A percentile compares a stretch with the other conserved stretches of the same genome.
phyloP scores from a whole-genome alignment of 2,888 invertebrate species.

The Aporophyla nigra region DNA sequence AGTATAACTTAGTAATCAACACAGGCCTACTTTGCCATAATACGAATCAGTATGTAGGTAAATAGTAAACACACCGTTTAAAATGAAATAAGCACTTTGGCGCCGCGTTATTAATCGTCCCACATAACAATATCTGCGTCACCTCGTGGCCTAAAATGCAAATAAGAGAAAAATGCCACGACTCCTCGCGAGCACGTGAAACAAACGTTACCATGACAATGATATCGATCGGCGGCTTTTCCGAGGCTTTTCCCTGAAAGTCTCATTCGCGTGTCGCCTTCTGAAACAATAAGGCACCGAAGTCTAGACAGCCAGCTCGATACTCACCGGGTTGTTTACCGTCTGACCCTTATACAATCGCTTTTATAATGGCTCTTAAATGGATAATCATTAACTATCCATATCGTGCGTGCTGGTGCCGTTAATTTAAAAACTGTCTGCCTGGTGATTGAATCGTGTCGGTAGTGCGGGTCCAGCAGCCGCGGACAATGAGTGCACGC shows the following conservation, averaged over 20 bases:
- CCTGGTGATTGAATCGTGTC: slow-evolving; percentile 73
- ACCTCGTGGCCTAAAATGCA: slow-evolving; percentile 88
- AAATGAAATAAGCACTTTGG: slow-evolving; percentile 43
- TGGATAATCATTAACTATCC: slow-evolving; percentile 59
- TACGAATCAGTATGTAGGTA: slow-evolving; percentile 7
- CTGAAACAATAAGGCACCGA: slow-evolving; percentile 85
- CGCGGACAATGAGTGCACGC: slow-evolving; percentile 87
- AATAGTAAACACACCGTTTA: slow-evolving; percentile 29
- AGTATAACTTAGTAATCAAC: slow-evolving; percentile 26
- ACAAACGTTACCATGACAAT: slow-evolving; percentile 88
- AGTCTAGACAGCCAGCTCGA: slow-evolving; percentile 73
- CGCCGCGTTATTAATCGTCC: slow-evolving; percentile 63
- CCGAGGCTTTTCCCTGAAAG: slow-evolving; percentile 88
- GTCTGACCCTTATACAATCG: slow-evolving; percentile 59
- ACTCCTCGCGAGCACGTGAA: slow-evolving; percentile 84
- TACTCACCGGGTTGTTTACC: slow-evolving; percentile 51
- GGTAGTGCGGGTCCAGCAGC: slow-evolving; percentile 77
- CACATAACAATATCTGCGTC: slow-evolving; percentile 78
- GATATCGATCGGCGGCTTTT: slow-evolving; percentile 89
- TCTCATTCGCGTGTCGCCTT: slow-evolving; percentile 87
- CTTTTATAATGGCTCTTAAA: slow-evolving; percentile 67
- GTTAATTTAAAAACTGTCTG: slow-evolving; percentile 73
- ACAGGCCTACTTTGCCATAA: slow-evolving; percentile 6
- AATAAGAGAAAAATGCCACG: slow-evolving; percentile 84
- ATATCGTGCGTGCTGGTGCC: slow-evolving; percentile 63